Evolutionary conservation across 1,140 invertebrate species (phyloP), one percentile per base, ranked within the genome.

Genomic region (Ceratoteleas bidentatus): DNA sequence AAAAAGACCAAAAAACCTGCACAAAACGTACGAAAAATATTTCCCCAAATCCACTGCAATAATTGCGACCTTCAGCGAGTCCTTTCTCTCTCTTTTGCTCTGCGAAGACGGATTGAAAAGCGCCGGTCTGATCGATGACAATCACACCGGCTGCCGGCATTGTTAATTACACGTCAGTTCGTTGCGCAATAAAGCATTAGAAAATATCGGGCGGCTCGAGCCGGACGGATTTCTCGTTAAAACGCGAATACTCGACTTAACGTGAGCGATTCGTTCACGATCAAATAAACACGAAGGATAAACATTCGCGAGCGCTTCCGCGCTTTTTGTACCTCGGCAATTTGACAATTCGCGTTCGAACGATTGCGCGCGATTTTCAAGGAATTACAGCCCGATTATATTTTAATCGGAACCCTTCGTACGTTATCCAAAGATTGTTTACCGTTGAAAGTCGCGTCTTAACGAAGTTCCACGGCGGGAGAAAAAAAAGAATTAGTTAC

Each of bases 221-320:
- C 32, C 38, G 60, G 32, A 4, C 50, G 57, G 65, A 77, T 52
- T 64, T 87, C 87, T 88, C 85, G 82, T 88, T 87, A 88, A 88
- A 88, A 88, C 78, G 85, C 73, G 85, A 87, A 87, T 87, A 88
- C 85, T 86, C 54, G 85, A 87, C 82, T 88, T 88, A 81, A 84
- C 85, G 57, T 85, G 81, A 85, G 65, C 72, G 81, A 85, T 85
- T 81, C 65, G 74, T 81, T 84, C 56, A 83, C 80, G 83, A 61
- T 75, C 79, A 86, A 85, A 85, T 86, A 87, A 87, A 86, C 83
- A 80, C 80, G 40, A 6, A 13, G 53, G 66, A 79, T 60, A 65
- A 66, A 68, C 54, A 61, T 72, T 50, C 49, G n/a, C n/a, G n/a
- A n/a, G n/a, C n/a, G n/a, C 38, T 13, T 47, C n/a, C 43, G n/a